Evolutionary conservation across 1,140 invertebrate genomes (phyloP).

Genomic region (Kradibia gibbosae): DNA sequence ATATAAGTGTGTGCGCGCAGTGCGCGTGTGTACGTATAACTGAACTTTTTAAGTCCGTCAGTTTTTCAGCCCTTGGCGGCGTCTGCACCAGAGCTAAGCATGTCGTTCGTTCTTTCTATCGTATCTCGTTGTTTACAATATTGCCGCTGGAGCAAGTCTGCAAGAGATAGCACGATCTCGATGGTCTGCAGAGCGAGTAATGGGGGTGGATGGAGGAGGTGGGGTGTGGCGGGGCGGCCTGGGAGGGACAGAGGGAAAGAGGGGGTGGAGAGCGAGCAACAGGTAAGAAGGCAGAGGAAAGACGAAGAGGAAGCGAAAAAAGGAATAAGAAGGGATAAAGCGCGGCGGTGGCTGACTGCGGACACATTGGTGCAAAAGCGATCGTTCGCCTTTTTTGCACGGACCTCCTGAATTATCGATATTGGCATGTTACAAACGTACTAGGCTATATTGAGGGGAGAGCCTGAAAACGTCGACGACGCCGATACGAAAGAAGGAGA

Average conservation of each 20-base stretch:
- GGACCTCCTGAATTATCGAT: constrained; percentile 62
- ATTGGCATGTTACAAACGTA: constrained; percentile 61
- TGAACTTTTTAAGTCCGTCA: constrained; percentile 15
- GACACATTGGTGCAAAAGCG: constrained; percentile 58
- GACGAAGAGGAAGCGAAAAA: constrained; percentile 57
- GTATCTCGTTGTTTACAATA: constrained; percentile 52
- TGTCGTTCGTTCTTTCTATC: constrained; percentile 39
- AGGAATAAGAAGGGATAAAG: constrained; percentile 57
- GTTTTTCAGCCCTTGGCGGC: constrained; percentile 8
- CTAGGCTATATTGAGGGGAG: constrained; percentile 56
- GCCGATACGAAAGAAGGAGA: constrained; percentile 3
- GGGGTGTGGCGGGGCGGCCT: background rate
- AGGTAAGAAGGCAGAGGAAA: background rate
- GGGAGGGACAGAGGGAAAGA: background rate
- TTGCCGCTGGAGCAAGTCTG: constrained; percentile 40
- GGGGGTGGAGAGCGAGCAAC: background rate
- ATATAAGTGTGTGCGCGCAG: background rate
- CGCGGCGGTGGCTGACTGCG: constrained; percentile 53
- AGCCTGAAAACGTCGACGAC: constrained; percentile 46
- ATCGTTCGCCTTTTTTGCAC: constrained; percentile 54
- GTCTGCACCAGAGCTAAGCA: background rate
- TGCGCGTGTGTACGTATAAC: background rate
- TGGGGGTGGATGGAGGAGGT: background rate
- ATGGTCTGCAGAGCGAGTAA: constrained; percentile 1
- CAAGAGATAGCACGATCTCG: constrained; percentile 34